Evolutionary conservation across 2,113 vertebrate species (phyloP).

Genomic region (Clarias macrocephalus): DNA sequence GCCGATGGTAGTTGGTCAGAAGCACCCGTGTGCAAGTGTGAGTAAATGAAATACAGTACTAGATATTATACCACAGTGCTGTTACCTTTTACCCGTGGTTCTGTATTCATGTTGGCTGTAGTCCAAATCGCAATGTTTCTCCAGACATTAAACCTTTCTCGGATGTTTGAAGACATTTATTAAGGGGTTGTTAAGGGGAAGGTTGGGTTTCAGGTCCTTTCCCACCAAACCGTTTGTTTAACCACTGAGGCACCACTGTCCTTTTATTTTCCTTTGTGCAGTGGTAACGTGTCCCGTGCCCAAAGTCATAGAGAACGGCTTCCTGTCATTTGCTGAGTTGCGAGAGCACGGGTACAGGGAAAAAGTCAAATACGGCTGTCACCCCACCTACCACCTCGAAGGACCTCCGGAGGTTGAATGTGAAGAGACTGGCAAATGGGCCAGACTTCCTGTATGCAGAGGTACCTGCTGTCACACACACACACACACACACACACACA

Average conservation of each 20-base stretch:
- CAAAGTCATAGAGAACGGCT: conserved; percentile 76
- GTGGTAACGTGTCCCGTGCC: conserved; percentile 82
- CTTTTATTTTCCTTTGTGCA: conserved; percentile 52
- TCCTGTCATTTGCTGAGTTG: conserved; percentile 77
- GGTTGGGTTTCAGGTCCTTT: not conserved
- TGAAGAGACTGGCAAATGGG: conserved; percentile 82
- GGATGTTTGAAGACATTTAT: not conserved
- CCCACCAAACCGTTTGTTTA: not conserved
- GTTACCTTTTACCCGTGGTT: not conserved
- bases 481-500: not conserved
- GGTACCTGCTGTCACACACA: conserved; percentile 33
- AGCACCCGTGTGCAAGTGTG: conserved; percentile 81
- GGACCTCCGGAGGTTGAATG: conserved; percentile 77
- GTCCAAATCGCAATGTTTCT: not conserved
- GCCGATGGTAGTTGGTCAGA: conserved; percentile 78
- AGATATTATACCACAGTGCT: not conserved
- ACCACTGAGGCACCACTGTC: not conserved
- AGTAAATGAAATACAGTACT: conserved; percentile 32
- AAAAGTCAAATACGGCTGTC: conserved; percentile 80
- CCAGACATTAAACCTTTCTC: not conserved
- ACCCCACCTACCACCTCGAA: conserved; percentile 71
- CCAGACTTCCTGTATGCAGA: conserved; percentile 67
- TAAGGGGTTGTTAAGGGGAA: not conserved
- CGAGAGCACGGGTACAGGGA: conserved; percentile 78
- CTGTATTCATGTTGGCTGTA: not conserved